These are phyloP conservation scores for Cacatua alba DNA, from an alignment of 2,113 vertebrate species.

Conservation along the genomic window DNA sequence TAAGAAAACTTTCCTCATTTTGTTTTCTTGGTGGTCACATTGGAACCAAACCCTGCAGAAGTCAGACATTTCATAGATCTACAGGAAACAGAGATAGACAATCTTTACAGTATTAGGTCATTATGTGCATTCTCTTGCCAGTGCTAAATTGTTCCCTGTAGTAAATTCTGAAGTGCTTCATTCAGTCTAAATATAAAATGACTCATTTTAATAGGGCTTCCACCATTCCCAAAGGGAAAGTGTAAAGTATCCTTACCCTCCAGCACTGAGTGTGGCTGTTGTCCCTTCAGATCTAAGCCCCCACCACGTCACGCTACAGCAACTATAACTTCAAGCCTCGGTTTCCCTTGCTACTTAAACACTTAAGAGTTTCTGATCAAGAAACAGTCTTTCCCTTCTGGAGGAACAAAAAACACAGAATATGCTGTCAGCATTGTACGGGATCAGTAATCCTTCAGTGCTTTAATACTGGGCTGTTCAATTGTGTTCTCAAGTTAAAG, in stretches of 20 bases:
- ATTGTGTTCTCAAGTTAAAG: neutral
- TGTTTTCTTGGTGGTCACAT: constrained; percentile 33
- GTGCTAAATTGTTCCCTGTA: neutral
- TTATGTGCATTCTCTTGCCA: constrained; percentile 4
- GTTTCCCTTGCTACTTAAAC: neutral
- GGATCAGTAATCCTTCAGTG: neutral
- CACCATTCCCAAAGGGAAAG: neutral
- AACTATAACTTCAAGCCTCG: neutral
- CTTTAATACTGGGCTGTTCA: neutral
- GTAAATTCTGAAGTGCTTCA: neutral
- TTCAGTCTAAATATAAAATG: constrained; percentile 22
- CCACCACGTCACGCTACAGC: neutral
- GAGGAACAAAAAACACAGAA: neutral
- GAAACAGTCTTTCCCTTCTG: neutral
- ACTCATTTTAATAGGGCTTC: neutral
- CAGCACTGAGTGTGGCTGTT: neutral
- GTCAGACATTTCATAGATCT: constrained; percentile 25
- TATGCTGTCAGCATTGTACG: neutral
- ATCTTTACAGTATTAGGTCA: constrained; percentile 41
- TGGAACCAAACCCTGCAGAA: constrained; percentile 47
- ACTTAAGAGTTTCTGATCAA: neutral
- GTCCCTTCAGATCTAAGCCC: neutral
- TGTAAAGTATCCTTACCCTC: neutral
- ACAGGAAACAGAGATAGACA: constrained; percentile 37
- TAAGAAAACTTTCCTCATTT: constrained; percentile 9